Evolutionary conservation across 2,113 vertebrate species (phyloP).

Genomic region (Pleuronectes platessa): DNA sequence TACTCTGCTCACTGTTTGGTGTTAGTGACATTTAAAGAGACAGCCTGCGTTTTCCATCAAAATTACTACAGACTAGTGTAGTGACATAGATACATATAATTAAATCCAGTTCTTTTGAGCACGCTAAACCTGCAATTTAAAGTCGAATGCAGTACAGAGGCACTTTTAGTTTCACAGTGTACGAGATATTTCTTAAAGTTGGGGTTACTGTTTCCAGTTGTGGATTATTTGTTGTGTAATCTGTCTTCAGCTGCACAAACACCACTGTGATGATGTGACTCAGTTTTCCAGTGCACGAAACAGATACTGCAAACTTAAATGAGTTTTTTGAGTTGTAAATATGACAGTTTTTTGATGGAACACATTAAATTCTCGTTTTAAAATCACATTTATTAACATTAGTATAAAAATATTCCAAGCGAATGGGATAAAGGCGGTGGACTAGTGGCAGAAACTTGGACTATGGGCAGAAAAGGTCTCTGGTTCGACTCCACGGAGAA

Average conservation of each 20-base stretch:
- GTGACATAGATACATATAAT: slow-evolving; percentile 45
- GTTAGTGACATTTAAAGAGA: not conserved
- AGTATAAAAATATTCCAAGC: not conserved
- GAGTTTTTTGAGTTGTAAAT: not conserved
- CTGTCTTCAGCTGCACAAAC: slow-evolving; percentile 26
- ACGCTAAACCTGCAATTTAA: slow-evolving; percentile 27
- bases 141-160: not conserved
- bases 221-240: slow-evolving; percentile 70
- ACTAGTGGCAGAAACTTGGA: too few relatives aligned
- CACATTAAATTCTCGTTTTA: not conserved
- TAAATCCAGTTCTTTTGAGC: slow-evolving; percentile 31
- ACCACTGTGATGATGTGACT: slow-evolving; percentile 17
- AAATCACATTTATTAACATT: too few relatives aligned
- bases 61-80: slow-evolving; percentile 15
- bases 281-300: slow-evolving; percentile 3
- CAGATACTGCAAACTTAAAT: not conserved
- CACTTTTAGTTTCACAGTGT: not conserved
- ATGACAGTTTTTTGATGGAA: not conserved
- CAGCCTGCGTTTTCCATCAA: slow-evolving; percentile 2
- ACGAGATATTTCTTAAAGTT: slow-evolving; percentile 1
- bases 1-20: not conserved
- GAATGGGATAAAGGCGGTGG: too few relatives aligned
- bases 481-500: too few relatives aligned
- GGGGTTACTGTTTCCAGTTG: slow-evolving; percentile 33
- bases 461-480: too few relatives aligned